These are phyloP conservation scores for Hydrotaea diabolus DNA, from an alignment of 2,888 invertebrate genomes.

Conservation along the genomic window DNA sequence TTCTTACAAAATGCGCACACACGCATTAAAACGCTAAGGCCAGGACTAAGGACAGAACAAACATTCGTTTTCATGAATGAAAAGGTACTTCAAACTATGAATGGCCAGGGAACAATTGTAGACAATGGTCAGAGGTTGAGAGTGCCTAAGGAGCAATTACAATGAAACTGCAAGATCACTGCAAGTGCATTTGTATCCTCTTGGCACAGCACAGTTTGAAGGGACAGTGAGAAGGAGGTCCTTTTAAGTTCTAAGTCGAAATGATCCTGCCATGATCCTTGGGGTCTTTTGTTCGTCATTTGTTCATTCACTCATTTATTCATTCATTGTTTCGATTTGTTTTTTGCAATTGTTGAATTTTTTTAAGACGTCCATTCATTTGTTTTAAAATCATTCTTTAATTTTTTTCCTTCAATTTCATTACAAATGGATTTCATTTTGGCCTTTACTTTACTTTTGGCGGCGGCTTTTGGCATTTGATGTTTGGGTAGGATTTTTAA, in stretches of 20 bases:
- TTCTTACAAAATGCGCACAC: conserved; percentile 24
- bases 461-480: conserved; percentile 12
- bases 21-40: conserved; percentile 14
- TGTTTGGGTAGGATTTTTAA: conserved; percentile 7
- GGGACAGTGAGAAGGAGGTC: background rate
- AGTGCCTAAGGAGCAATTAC: conserved; percentile 12
- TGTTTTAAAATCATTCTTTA: background rate
- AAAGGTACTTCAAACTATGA: conserved; percentile 61
- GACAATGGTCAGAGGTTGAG: conserved; percentile 14
- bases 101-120: conserved; percentile 41
- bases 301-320: background rate
- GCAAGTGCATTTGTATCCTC: conserved; percentile 60
- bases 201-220: background rate
- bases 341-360: conserved; percentile 34
- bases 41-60: background rate
- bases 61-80: conserved; percentile 45
- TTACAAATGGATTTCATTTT: conserved; percentile 23
- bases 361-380: conserved; percentile 21
- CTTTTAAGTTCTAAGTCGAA: conserved; percentile 2
- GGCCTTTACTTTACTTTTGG: background rate
- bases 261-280: conserved; percentile 54
- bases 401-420: conserved; percentile 7
- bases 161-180: conserved; percentile 64
- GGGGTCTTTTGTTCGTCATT: conserved; percentile 45
- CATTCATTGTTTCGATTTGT: background rate